Base-by-base conservation (phyloP, 2,113 vertebrate species). In the Phrynocephalus versicolor region DNA sequence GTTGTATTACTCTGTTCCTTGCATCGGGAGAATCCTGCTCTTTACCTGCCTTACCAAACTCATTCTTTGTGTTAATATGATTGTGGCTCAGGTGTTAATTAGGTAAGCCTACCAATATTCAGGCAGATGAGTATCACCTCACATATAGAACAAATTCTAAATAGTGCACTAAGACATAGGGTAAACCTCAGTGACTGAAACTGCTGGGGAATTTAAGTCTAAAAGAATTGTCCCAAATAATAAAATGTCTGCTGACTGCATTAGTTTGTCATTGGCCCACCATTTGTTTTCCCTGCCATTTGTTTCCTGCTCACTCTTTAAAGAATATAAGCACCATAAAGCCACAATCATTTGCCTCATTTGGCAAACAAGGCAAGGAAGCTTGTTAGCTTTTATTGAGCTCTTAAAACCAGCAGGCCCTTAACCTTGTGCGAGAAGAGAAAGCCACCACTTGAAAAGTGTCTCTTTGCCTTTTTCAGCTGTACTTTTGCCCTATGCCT, bases 401-500 rank as follows among this genome's bases (percentile, higher is more conserved):
- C n/a, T 65, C n/a, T 74, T 86, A 81, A 79, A 73, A 74, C 45
- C 58, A 80, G 60, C 60, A 81, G 45, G n/a, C 19, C 64, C 76
- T 85, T 55, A 65, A 73, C 39, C 5, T 86, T 74, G 58, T 73
- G 51, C 65, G 10, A n/a, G n/a, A 75, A 37, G 35, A 83, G 69
- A 83, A 83, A 85, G 39, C 33, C 19, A 79, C 30, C 37, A 80
- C 39, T 35, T 73, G 72, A 65, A 70, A 85, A 64, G 37, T 27
- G 81, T 78, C 64, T 62, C 64, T 62, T n/a, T 9, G 57, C 45
- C n/a, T 84, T 85, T 37, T 27, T 84, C 41, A 72, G 21, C 18
- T 73, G 64, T 30, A 81, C 58, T 65, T 81, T 33, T 71, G 57
- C 64, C 41, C 39, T 57, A 39, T 14, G 80, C 69, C 78, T 74